Percentiles rank a stretch among this genome's conserved stretches.
Conservation (phyloP, 2,888 invertebrate species). For the Cantharis flavilabris region DNA sequence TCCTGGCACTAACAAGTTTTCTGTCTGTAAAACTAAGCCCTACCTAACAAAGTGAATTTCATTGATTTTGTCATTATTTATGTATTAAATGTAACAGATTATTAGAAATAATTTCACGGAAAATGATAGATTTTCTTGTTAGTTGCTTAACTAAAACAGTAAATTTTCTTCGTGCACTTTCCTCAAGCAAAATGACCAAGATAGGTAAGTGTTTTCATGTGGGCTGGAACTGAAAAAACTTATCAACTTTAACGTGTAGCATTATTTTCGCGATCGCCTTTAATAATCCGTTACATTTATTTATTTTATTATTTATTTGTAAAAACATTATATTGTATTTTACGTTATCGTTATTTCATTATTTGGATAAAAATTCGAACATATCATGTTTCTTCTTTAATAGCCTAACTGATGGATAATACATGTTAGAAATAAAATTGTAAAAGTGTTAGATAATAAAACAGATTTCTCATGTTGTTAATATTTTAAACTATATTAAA, state of each 20-base stretch:
- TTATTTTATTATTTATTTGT: neutral
- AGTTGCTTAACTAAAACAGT: neutral
- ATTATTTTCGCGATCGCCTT: neutral
- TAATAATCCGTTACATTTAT: neutral
- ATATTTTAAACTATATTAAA: slow-evolving; percentile 13
- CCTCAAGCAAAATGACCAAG: neutral
- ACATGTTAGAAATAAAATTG: slow-evolving; percentile 17
- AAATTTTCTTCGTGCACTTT: neutral
- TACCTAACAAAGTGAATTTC: neutral
- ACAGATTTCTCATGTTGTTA: slow-evolving; percentile 13
- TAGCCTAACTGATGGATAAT: neutral
- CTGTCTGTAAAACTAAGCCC: neutral
- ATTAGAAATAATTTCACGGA: neutral
- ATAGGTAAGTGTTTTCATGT: neutral
- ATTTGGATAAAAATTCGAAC: neutral
- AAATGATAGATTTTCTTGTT: neutral
- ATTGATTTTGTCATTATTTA: neutral
- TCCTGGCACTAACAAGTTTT: neutral
- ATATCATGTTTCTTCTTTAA: neutral
- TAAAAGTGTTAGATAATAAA: slow-evolving; percentile 21
- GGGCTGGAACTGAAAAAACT: neutral
- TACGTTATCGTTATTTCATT: neutral
- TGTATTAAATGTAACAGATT: neutral
- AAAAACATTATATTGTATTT: neutral
- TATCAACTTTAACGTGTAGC: neutral